Conservation (phyloP, 2,797 vertebrate genomes). For the Anguilla obscura region DNA sequence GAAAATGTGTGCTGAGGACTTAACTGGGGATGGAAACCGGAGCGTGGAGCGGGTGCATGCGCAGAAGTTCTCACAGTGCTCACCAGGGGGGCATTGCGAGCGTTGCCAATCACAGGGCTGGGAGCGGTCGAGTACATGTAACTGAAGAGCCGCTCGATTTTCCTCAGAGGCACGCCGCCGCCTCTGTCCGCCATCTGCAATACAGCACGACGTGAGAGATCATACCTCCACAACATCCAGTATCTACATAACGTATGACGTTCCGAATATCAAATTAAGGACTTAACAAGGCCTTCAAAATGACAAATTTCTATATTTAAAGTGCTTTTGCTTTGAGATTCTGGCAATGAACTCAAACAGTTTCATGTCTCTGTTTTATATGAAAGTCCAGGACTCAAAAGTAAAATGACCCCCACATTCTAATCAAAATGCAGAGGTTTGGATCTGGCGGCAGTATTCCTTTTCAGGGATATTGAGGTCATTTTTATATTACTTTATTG, state of each 20-base stretch:
- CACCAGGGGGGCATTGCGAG: conserved; percentile 89
- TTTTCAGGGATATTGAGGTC: not conserved
- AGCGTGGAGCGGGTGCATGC: not conserved
- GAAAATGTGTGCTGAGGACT: not conserved
- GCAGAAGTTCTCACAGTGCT: conserved; percentile 52
- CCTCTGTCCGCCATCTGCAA: conserved; percentile 88
- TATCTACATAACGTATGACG: not conserved
- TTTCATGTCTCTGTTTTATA: not conserved
- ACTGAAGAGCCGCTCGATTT: conserved; percentile 91
- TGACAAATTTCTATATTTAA: not conserved
- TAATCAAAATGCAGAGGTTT: not conserved
- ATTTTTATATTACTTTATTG: not conserved
- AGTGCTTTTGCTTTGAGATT: not conserved
- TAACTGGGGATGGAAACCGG: not conserved
- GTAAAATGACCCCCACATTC: not conserved
- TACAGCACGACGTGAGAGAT: conserved; percentile 35
- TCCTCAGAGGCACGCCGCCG: conserved; percentile 91
- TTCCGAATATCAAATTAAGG: not conserved
- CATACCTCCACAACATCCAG: not conserved
- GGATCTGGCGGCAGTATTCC: not conserved
- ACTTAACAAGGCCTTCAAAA: not conserved
- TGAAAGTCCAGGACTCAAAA: not conserved
- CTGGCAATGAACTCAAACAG: not conserved
- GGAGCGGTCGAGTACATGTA: conserved; percentile 97
- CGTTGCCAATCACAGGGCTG: conserved; percentile 79